Base-by-base conservation (phyloP, 2,797 vertebrate species). In the Lycodopsis pacificus region DNA sequence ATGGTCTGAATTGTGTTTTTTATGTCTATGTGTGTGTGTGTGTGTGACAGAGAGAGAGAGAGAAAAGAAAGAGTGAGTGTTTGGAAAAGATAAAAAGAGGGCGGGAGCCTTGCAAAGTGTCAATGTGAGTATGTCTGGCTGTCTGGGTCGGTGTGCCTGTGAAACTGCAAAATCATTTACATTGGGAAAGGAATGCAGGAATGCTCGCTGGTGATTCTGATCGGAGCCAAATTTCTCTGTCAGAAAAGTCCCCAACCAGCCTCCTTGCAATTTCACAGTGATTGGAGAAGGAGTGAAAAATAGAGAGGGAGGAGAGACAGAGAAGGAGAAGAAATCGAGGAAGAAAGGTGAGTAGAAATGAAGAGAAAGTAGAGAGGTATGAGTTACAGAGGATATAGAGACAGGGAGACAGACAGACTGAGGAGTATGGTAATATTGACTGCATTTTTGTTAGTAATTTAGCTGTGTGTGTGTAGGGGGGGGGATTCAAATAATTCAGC, bases 261-360 rank as follows among this genome's bases (percentile, higher is more conserved):
- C 79, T 69, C 86, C 80, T 86, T 80, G 86, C 85, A 93, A 92
- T 93, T 92, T 94, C 91, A 92, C 91, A 89, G 88, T 93, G 89
- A 93, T 91, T 92, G 91, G 86, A 90, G 86, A 91, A 87, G 77
- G 80, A 79, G 59, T 69, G 83, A 66, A 65, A 84, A 57, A 57
- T 73, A 67, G 64, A 71, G 63, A 84, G 65, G 61, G 59, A 80
- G 69, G 42, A 76, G 80, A 71, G 38, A 77, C 27, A 34, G 49
- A 72, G 77, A 66, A 49, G 58, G 58, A 65, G 74, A 76, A 72
- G 73, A 82, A 84, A 81, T 27, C 54, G 80, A 62, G 77, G 63
- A 77, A 57, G 57, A 81, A 82, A 67, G 25, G 14, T 48, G 19
- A 63, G 49, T 61, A 32, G 56, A 78, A 83, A 80, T 82, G 81